Evolutionary conservation across 2,888 invertebrate genomes (phyloP).

Genomic region (Agrotis clavis): DNA sequence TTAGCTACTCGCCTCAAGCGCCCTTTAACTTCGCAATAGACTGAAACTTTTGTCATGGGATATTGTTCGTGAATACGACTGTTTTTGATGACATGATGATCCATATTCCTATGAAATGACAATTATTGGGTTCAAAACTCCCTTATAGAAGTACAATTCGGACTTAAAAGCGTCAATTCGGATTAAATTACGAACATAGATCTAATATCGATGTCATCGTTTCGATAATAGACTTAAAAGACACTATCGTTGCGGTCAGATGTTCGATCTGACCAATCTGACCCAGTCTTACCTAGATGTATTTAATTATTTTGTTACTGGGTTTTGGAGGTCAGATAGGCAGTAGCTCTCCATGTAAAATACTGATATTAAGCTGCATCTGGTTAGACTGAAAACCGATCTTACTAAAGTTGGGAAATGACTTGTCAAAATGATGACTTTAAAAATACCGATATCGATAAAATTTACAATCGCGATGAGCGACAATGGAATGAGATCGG

Average conservation of each 20-base stretch:
- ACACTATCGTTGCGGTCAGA: conserved; percentile 35
- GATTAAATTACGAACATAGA: conserved; percentile 41
- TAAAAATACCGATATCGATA: conserved; percentile 43
- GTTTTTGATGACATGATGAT: conserved; percentile 8
- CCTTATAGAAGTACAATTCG: neutral
- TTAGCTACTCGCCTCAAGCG: conserved; percentile 30
- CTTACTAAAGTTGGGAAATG: neutral
- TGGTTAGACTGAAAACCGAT: neutral
- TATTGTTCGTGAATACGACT: neutral
- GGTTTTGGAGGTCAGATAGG: neutral
- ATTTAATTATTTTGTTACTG: neutral
- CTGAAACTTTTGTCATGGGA: conserved; percentile 6
- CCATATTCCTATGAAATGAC: conserved; percentile 8
- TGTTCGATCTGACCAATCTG: neutral
- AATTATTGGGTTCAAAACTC: conserved; percentile 3
- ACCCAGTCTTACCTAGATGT: neutral
- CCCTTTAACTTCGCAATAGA: conserved; percentile 27
- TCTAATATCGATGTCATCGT: conserved; percentile 52
- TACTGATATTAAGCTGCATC: neutral
- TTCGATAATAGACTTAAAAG: conserved; percentile 47
- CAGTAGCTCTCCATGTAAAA: neutral
- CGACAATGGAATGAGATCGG: conserved; percentile 19
- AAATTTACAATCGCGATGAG: conserved; percentile 33
- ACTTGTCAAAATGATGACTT: neutral
- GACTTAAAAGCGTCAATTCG: conserved; percentile 50